Evolutionary conservation across 2,113 vertebrate genomes (phyloP), one percentile per base, ranked within the genome.

Genomic region (Herpailurus yagouaroundi): DNA sequence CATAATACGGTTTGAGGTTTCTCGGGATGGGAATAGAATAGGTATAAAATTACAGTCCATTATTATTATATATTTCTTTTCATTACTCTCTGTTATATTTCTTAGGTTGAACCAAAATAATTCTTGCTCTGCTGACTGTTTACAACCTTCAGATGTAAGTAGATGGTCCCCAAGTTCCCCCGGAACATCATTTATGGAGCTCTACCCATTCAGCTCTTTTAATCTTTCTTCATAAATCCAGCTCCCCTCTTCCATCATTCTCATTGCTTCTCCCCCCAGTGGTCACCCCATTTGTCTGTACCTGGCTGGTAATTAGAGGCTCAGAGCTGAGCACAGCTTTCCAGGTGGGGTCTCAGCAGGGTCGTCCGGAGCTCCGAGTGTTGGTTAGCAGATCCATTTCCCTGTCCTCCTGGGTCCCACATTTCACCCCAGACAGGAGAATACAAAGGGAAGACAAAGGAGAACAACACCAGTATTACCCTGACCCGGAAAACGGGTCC

Each of bases 51-150:
- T 95, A 91, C 48, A 95, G 93, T 31, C 90, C 83, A 97, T 97
- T 96, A 97, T 96, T 96, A 92, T 95, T 94, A 94, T 97, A 80
- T 94, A 98, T 98, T 94, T 97, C 85, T 95, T 93, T 98, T 97
- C 97, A 98, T 97, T 85, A 94, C 88, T 85, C 92, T 73, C 86
- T 85, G 97, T 94, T 95, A 71, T 94, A 96, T 92, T 94, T 98
- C 97, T 96, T 74, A 74, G 86, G 63, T 33, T 41, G 91, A 60
- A 74, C 94, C 25, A 41, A 86, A 97, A 97, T 96, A 88, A 97
- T 82, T 98, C 97, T 96, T 85, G 36, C 50, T 63, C 71, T 82
- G 84, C 97, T 92, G 97, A 89, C 95, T 89, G 94, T 93, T 98
- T 93, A 94, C 87, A 90, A 74, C 93, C 71, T 92, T 92, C 73